Evolutionary conservation across 2,888 invertebrate genomes (phyloP).

Genomic region (Hydropsyche betteni): DNA sequence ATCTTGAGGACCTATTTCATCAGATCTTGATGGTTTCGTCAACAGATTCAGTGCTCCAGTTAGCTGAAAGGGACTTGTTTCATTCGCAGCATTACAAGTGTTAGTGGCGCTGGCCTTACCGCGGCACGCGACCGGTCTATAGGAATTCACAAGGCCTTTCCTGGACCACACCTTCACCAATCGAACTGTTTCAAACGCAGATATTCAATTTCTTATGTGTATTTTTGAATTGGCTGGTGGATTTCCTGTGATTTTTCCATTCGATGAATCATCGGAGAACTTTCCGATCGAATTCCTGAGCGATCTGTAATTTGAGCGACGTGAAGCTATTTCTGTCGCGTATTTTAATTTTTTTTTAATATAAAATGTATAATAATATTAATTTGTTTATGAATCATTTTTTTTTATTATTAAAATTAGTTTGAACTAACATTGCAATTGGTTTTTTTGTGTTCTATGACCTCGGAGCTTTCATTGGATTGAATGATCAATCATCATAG

Average conservation of each 20-base stretch:
- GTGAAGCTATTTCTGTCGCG: no score
- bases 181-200: conserved; percentile 39
- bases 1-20: no score
- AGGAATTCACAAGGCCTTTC: conserved; percentile 51
- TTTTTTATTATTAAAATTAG: no score
- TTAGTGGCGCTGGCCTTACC: conserved; percentile 27
- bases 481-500: not conserved
- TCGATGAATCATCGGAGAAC: conserved; percentile 2
- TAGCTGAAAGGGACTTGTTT: not conserved
- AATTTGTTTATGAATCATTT: no score
- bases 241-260: conserved; percentile 6
- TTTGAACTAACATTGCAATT: not conserved
- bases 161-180: conserved; percentile 45
- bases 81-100: conserved; percentile 8
- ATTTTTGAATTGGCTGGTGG: not conserved
- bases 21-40: not conserved
- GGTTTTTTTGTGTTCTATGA: not conserved
- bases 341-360: no score
- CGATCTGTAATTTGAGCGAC: not conserved
- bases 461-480: conserved; percentile 11
- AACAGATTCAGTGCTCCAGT: conserved; percentile 18
- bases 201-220: not conserved
- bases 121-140: conserved; percentile 41
- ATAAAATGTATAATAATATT: no score
- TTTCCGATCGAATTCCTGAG: not conserved